Conservation (phyloP, 2,888 invertebrate species). For the Conistra vaccinii region DNA sequence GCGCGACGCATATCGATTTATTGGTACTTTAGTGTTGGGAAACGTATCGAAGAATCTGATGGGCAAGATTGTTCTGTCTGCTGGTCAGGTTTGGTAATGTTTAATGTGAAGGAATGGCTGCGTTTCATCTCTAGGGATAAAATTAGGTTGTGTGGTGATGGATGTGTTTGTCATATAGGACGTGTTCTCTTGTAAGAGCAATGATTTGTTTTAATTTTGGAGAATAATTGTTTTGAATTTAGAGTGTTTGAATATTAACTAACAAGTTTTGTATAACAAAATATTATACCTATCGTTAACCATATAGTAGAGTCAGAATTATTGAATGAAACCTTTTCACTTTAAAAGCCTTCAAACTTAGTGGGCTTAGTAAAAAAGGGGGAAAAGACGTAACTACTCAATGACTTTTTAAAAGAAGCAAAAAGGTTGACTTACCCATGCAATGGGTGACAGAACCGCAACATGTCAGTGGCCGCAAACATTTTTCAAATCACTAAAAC, state of each 20-base stretch:
- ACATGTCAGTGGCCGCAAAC: constrained; percentile 4
- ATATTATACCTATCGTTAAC: no score
- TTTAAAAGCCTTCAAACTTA: no score
- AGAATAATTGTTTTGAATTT: not conserved
- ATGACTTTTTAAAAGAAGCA: not conserved
- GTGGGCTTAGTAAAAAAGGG: not conserved
- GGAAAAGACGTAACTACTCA: not conserved
- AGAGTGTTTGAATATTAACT: not conserved
- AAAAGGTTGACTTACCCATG: constrained; percentile 39
- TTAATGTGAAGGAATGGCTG: constrained; percentile 42
- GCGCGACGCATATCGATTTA: constrained; percentile 88
- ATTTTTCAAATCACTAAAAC: constrained; percentile 43
- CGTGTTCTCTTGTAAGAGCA: not conserved
- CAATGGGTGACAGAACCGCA: not conserved
- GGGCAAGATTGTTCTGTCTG: constrained; percentile 28
- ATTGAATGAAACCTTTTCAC: not conserved
- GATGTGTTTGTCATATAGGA: not conserved
- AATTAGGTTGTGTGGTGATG: constrained; percentile 4
- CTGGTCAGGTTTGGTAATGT: constrained; percentile 17
- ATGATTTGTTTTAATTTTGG: constrained; percentile 11
- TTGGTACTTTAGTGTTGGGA: constrained; percentile 83
- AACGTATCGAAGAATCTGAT: constrained; percentile 62
- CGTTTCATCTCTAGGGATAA: constrained; percentile 14
- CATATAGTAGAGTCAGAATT: not conserved
- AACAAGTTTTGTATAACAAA: no score